phyloP scores from a whole-genome alignment of 2,113 vertebrate species.

The Erpornis zantholeuca region DNA sequence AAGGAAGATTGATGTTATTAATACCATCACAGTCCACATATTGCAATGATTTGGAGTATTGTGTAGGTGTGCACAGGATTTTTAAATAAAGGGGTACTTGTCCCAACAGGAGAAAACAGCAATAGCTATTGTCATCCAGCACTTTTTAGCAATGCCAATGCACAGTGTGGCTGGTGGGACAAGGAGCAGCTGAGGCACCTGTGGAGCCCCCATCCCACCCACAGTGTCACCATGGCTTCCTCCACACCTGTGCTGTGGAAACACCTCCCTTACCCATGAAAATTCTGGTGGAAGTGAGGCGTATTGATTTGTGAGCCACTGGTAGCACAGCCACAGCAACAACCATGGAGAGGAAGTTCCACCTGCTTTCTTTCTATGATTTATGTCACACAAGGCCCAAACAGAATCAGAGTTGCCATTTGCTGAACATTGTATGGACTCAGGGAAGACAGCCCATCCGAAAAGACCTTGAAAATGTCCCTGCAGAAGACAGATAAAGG shows the following conservation, averaged over 20 bases:
- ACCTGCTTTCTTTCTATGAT: not conserved
- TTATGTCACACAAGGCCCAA: not conserved
- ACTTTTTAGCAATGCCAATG: not conserved
- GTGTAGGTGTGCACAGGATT: slow-evolving; percentile 6
- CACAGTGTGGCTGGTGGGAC: not conserved
- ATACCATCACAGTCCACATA: not conserved
- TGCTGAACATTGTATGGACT: not conserved
- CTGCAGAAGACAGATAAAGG: not conserved
- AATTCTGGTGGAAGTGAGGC: not conserved
- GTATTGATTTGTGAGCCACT: not conserved
- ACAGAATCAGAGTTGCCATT: not conserved
- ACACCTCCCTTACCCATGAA: not conserved
- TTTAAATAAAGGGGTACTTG: slow-evolving; percentile 19
- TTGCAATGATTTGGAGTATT: not conserved
- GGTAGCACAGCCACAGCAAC: not conserved
- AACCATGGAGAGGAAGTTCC: not conserved
- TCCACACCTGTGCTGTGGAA: not conserved
- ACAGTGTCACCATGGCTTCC: not conserved
- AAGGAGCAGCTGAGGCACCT: not conserved
- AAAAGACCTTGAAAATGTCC: not conserved
- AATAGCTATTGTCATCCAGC: not conserved
- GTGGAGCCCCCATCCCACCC: not conserved
- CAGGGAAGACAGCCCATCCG: not conserved
- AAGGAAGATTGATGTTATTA: slow-evolving; percentile 34
- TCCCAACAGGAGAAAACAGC: slow-evolving; percentile 25